phyloP scores from a whole-genome alignment of 2,888 invertebrate genomes.

The Caenorhabditis angaria region DNA sequence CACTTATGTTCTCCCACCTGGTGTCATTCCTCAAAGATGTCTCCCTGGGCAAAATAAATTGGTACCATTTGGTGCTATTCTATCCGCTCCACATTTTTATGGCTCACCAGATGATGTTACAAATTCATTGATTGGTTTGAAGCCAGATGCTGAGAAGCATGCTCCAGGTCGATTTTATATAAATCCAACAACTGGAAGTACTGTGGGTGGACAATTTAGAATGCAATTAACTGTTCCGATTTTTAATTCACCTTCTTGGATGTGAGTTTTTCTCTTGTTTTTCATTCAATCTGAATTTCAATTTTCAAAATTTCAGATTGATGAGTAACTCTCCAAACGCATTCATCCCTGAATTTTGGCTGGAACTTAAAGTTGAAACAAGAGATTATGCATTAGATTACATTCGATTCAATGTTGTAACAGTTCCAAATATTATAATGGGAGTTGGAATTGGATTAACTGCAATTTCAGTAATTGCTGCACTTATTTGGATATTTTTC shows the following conservation, averaged over 20 bases:
- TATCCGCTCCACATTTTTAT: slow-evolving; percentile 63
- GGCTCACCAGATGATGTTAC: slow-evolving; percentile 52
- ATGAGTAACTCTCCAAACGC: slow-evolving; percentile 37
- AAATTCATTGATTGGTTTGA: slow-evolving; percentile 46
- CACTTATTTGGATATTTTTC: slow-evolving; percentile 28
- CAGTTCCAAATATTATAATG: slow-evolving; percentile 44
- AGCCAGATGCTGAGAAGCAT: slow-evolving; percentile 45
- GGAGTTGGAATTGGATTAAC: slow-evolving; percentile 49
- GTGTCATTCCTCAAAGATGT: slow-evolving; percentile 59
- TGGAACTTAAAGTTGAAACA: slow-evolving; percentile 44
- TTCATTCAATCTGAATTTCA: neutral
- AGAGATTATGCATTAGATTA: slow-evolving; percentile 50
- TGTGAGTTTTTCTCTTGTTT: slow-evolving; percentile 22
- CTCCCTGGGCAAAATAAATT: slow-evolving; percentile 53
- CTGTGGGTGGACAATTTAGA: slow-evolving; percentile 55
- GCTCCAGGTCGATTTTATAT: slow-evolving; percentile 55
- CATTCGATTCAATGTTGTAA: slow-evolving; percentile 42
- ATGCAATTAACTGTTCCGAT: slow-evolving; percentile 59
- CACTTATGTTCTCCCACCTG: slow-evolving; percentile 56
- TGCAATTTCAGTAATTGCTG: slow-evolving; percentile 20
- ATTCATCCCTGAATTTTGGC: slow-evolving; percentile 51
- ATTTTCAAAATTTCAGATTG: slow-evolving; percentile 15
- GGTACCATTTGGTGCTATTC: slow-evolving; percentile 57
- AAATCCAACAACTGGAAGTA: slow-evolving; percentile 60
- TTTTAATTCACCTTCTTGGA: slow-evolving; percentile 33